Evolutionary conservation across 2,113 vertebrate genomes (phyloP), one percentile per base, ranked within the genome.

Genomic region (Pseudolaguvia tuberculata): DNA sequence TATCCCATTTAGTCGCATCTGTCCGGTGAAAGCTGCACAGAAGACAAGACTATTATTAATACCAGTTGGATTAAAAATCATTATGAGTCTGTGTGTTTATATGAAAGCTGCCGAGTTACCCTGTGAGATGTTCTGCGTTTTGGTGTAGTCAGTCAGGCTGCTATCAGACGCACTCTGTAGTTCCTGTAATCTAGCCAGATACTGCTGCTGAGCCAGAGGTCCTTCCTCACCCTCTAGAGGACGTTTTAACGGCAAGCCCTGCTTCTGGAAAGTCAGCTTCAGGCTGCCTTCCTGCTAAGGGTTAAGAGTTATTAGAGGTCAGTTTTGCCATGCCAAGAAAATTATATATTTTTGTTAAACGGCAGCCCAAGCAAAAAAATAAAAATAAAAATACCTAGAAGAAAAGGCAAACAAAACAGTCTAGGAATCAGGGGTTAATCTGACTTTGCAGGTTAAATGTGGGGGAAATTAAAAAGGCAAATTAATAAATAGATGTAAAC

Each of bases 181-280:
- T 68, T 98, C 97, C 25, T 93, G 95, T 0, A 97, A 92, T 7
- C 93, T 91, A 65, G 96, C 92, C 81, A 98, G 90, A 86, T 95
- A 98, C 78, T 97, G 95, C 86, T 96, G 97, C 86, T 99, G 96
- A 55, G 93, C 93, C 75, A 93, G 77, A 4, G 88, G 86, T 58
- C 92, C 89, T 78, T 98, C 97, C 56, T 98, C 96, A 0, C 86
- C 85, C 68, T 98, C 95, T 79, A 95, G 87, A 3, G 94, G 92
- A 73, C 96, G 94, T 87, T 98, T 99, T 81, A 96, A 91, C 78
- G 92, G 91, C 80, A 92, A 83, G 57, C 93, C 95, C 87, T 98
- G 96, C 89, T 99, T 99, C 89, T 99, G 97, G 92, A 99, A 98
- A 82, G 96, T 99, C 88, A 99, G 87, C 89, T 99, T 99, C 86